Conservation (phyloP, 2,888 invertebrate genomes). For the Pollenia angustigena region DNA sequence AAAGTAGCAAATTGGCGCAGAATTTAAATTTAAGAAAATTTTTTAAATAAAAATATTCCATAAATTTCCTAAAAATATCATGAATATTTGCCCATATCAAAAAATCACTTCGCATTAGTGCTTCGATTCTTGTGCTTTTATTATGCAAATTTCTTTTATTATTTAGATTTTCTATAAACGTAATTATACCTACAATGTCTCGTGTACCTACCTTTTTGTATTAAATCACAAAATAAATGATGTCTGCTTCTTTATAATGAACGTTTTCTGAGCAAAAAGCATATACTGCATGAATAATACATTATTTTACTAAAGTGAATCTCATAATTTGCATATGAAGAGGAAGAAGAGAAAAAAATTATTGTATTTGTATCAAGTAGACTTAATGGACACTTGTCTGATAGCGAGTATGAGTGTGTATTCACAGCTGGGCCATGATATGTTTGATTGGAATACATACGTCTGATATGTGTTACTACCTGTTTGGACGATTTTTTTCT, state of each 20-base stretch:
- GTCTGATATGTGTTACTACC: conserved; percentile 39
- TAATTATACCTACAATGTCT: conserved; percentile 40
- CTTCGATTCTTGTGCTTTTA: neutral
- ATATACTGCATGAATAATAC: conserved; percentile 49
- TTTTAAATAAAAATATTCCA: no score
- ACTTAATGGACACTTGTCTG: conserved; percentile 55
- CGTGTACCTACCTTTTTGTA: neutral
- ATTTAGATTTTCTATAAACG: neutral
- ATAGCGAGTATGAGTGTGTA: neutral
- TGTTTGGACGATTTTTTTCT: neutral
- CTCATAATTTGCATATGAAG: conserved; percentile 59
- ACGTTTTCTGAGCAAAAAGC: conserved; percentile 5
- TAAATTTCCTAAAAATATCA: no score
- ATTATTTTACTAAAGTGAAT: conserved; percentile 41
- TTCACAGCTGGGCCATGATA: conserved; percentile 32
- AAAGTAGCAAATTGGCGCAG: no score
- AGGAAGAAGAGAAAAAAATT: conserved; percentile 10
- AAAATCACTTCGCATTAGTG: no score
- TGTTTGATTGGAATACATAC: conserved; percentile 19
- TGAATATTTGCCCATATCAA: no score
- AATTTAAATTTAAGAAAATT: no score
- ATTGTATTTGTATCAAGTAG: conserved; percentile 43
- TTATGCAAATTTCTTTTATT: conserved; percentile 32
- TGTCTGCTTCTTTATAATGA: conserved; percentile 43
- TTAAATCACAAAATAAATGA: conserved; percentile 39